Evolutionary conservation across 2,113 vertebrate genomes (phyloP).

Genomic region (Paedocypris sp.): DNA sequence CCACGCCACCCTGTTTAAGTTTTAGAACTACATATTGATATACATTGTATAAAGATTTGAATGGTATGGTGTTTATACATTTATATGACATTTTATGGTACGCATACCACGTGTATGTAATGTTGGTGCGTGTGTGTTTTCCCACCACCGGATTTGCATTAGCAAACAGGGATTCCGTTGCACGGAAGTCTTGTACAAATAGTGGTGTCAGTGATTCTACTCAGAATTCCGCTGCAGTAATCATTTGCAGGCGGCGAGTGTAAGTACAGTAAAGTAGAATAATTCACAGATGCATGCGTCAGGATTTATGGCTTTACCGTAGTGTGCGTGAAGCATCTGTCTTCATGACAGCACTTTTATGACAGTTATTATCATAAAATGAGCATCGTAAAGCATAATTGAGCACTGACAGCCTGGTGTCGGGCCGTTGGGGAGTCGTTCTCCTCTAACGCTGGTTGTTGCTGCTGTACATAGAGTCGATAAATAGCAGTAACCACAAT

Average conservation of each 20-base stretch:
- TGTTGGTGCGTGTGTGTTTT: neutral
- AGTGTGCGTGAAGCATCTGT: conserved; percentile 30
- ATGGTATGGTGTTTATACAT: too few species aligned
- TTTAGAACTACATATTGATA: too few species aligned
- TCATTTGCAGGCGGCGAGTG: conserved; percentile 21
- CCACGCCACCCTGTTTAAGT: too few species aligned
- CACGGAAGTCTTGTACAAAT: neutral
- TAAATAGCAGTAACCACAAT: too few species aligned
- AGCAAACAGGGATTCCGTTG: neutral
- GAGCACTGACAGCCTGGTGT: neutral
- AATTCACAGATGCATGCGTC: conserved; percentile 13
- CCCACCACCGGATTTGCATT: neutral
- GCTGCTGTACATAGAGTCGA: neutral
- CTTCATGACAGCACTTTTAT: conserved; percentile 34
- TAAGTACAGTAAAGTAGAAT: conserved; percentile 26
- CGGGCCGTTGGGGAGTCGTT: neutral
- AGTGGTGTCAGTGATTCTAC: conserved; percentile 7
- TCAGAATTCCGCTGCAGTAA: conserved; percentile 26
- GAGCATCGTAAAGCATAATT: conserved; percentile 21
- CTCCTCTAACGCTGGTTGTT: neutral
- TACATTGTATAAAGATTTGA: too few species aligned
- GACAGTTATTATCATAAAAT: conserved; percentile 31
- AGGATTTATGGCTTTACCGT: conserved; percentile 31
- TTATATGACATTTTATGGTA: too few species aligned
- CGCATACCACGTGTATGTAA: neutral